Conservation (phyloP, 2,888 invertebrate species). For the Sinopyrophorus schimmeli region DNA sequence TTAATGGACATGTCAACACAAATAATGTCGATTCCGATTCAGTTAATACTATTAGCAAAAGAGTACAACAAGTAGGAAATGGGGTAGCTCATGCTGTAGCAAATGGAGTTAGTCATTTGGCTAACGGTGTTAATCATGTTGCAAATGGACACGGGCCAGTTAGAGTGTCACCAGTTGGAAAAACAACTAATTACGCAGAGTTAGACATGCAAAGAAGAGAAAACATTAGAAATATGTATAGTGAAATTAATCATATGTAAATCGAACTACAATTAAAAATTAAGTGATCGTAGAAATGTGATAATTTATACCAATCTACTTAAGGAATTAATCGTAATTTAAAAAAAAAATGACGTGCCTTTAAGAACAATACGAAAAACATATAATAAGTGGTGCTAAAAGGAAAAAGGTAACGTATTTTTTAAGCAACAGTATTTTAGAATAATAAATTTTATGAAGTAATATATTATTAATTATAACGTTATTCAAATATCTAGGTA, state of each 20-base stretch:
- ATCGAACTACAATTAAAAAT: slow-evolving; percentile 45
- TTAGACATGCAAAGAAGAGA: slow-evolving; percentile 40
- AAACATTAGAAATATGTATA: slow-evolving; percentile 45
- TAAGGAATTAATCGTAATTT: slow-evolving; percentile 12
- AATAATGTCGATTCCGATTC: slow-evolving; percentile 42
- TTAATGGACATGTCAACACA: neutral
- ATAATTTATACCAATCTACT: slow-evolving; percentile 19
- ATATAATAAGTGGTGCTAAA: slow-evolving; percentile 10
- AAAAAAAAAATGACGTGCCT: slow-evolving; percentile 25
- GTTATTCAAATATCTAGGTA: no score
- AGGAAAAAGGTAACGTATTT: slow-evolving; percentile 13
- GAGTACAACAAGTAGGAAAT: slow-evolving; percentile 41
- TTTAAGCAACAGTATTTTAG: slow-evolving; percentile 24
- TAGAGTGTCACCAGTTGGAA: slow-evolving; percentile 43
- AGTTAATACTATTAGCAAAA: slow-evolving; percentile 50
- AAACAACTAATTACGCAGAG: slow-evolving; percentile 47
- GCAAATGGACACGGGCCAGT: slow-evolving; percentile 40
- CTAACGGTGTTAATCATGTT: slow-evolving; percentile 58
- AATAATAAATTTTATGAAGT: slow-evolving; percentile 16
- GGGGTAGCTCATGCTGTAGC: slow-evolving; percentile 38
- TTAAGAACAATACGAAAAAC: slow-evolving; percentile 8
- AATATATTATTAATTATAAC: slow-evolving; percentile 1
- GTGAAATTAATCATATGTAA: slow-evolving; percentile 49
- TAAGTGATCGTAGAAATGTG: slow-evolving; percentile 30
- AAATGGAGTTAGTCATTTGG: slow-evolving; percentile 49